A percentile compares a stretch with the other conserved stretches of the same genome.
These are phyloP conservation scores for Xanthorhoe spadicearia DNA, from an alignment of 2,888 invertebrate species.

Conservation along the genomic window DNA sequence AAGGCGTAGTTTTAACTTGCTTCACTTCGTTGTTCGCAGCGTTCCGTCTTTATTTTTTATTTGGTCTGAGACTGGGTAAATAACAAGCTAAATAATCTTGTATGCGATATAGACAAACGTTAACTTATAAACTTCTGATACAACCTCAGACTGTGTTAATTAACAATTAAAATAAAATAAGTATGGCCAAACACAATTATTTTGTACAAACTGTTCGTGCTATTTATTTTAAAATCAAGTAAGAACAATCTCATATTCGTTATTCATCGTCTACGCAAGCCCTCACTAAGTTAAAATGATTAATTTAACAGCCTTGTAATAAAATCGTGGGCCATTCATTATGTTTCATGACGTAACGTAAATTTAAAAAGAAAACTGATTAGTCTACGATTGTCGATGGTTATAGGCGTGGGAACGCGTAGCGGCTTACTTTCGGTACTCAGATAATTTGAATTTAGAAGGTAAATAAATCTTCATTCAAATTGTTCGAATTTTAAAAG, in stretches of 20 bases:
- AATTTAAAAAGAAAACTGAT: conserved; percentile 41
- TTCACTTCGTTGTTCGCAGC: no score
- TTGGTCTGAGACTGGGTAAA: no score
- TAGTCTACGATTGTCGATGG: conserved; percentile 38
- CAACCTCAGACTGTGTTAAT: not conserved
- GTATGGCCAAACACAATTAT: not conserved
- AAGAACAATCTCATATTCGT: not conserved
- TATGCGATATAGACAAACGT: no score
- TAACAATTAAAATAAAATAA: not conserved
- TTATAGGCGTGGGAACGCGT: conserved; percentile 39
- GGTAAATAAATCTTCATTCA: not conserved
- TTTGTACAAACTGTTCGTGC: not conserved
- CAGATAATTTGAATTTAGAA: conserved; percentile 2
- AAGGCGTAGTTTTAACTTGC: no score
- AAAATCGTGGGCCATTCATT: conserved; percentile 33
- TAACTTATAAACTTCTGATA: no score
- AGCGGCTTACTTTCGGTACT: not conserved
- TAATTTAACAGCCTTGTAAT: conserved; percentile 17
- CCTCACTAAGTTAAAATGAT: conserved; percentile 11
- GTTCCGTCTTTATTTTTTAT: no score
- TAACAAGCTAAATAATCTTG: no score
- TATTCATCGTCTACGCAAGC: conserved; percentile 10
- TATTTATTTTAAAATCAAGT: not conserved
- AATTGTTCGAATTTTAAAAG: conserved; percentile 10
- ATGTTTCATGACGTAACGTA: conserved; percentile 35